phyloP scores from a whole-genome alignment of 2,113 vertebrate genomes.

The Burhinus oedicnemus region DNA sequence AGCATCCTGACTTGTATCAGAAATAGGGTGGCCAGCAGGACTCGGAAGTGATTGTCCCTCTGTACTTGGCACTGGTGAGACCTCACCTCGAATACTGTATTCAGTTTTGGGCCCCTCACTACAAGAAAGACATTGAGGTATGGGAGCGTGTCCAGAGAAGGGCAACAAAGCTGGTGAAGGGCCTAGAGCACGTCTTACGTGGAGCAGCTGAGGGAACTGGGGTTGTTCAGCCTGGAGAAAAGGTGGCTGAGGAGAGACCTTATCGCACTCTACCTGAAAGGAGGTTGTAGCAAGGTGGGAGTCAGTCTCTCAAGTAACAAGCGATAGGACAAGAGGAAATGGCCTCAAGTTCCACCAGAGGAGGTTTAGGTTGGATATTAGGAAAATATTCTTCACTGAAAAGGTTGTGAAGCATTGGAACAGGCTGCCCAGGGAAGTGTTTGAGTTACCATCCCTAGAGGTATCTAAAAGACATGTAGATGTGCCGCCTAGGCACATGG shows the following conservation, averaged over 20 bases:
- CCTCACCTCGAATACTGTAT: background rate
- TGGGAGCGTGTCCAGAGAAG: too few species aligned
- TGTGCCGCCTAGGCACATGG: too few species aligned
- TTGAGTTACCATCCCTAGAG: too few species aligned
- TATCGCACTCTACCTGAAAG: too few species aligned
- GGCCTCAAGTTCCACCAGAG: background rate
- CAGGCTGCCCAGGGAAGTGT: background rate
- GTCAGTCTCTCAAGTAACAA: too few species aligned
- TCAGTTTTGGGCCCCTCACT: background rate
- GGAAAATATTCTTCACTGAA: background rate
- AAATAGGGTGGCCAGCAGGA: background rate
- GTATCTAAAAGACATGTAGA: too few species aligned
- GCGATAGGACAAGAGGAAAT: background rate
- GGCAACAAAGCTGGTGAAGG: too few species aligned
- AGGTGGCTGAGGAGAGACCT: too few species aligned
- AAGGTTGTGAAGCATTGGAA: background rate
- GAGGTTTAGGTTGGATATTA: background rate
- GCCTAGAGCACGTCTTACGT: too few species aligned
- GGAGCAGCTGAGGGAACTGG: too few species aligned
- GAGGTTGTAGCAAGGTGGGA: too few species aligned
- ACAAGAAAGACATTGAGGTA: background rate
- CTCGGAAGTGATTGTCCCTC: accelerated
- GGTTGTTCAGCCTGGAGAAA: too few species aligned
- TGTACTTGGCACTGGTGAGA: background rate
- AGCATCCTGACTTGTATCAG: background rate